Evolutionary conservation across 2,113 vertebrate species (phyloP), one percentile per base, ranked within the genome.

Genomic region (Talpa occidentalis): DNA sequence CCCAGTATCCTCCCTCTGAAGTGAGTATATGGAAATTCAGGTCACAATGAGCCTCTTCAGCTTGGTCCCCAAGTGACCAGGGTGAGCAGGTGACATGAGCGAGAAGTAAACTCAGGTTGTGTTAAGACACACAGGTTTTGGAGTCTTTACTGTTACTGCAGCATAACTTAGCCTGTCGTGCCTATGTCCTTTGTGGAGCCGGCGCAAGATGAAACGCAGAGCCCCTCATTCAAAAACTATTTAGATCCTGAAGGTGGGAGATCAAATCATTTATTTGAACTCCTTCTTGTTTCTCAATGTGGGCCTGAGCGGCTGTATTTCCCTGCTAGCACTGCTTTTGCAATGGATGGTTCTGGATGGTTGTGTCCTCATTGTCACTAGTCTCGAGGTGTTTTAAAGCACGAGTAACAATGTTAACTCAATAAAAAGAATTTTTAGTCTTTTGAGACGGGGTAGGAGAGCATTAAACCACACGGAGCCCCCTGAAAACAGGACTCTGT

Each of bases 21-120:
- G 67, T 21, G 16, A 14, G 12, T 30, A 5, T 6, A 37, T 17
- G 66, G 24, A 37, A 26, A 10, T 19, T 47, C 24, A 52, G 26
- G 47, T 37, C 40, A 28, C 47, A 52, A 22, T 0, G 22, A 35
- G 11, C 42, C 10, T 60, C 42, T 42, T 37, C 37, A 24, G 1
- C n/a, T 8, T 12, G 49, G 17, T 37, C 40, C 26, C 60, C 2
- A 22, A 14, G 19, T 4, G 67, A 47, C 24, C 1, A 78, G 26
- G 62, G 30, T 10, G 2, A 19, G 21, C 6, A 3, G 19, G n/a
- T 0, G 30, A 35, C 32, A 30, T 0, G 7, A 42, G 49, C 52
- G 11, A 42, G 78, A 72, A 47, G 37, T 2, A 3, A 8, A 30
- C 37, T 52, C 15, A 2, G 52, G 52, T 17, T 59, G 35, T 16